Conservation (phyloP, 1,140 invertebrate species). For the Lordiphosa clarofinis region DNA sequence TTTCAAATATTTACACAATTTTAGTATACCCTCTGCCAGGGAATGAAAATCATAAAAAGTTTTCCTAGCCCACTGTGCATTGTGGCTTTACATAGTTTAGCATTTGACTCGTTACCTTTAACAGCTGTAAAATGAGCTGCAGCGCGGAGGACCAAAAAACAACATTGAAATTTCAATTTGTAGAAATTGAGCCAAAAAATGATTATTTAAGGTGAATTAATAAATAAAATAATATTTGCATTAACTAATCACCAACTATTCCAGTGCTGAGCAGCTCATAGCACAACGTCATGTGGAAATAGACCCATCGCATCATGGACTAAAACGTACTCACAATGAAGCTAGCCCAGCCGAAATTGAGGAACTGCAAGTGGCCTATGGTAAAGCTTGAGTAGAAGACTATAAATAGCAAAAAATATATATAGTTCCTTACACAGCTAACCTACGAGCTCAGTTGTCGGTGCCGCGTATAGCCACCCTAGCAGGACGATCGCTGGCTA, state of each 20-base stretch:
- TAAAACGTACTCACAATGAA: slow-evolving; percentile 55
- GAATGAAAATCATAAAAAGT: no score
- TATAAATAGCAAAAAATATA: neutral
- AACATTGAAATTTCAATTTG: neutral
- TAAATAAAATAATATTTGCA: neutral
- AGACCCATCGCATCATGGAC: slow-evolving; percentile 23
- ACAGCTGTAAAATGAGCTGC: slow-evolving; percentile 23
- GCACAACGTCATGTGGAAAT: slow-evolving; percentile 38
- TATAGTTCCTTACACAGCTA: slow-evolving; percentile 29
- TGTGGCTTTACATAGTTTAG: no score
- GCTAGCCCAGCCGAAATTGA: slow-evolving; percentile 26
- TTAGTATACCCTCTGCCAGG: no score
- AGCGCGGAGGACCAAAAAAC: slow-evolving; percentile 14
- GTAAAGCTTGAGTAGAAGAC: slow-evolving; percentile 9
- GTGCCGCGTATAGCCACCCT: slow-evolving; percentile 55
- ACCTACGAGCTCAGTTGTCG: slow-evolving; percentile 46
- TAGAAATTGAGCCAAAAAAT: slow-evolving; percentile 45
- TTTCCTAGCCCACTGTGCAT: no score
- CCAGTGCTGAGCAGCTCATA: slow-evolving; percentile 45
- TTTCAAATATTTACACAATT: no score
- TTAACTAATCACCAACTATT: neutral
- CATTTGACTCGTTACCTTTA: neutral
- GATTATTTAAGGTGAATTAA: slow-evolving; percentile 48
- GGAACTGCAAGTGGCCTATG: slow-evolving; percentile 34
- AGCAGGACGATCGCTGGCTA: slow-evolving; percentile 52